These are phyloP conservation scores for Dendrolimus houi DNA, from an alignment of 2,888 invertebrate genomes.

Conservation along the genomic window DNA sequence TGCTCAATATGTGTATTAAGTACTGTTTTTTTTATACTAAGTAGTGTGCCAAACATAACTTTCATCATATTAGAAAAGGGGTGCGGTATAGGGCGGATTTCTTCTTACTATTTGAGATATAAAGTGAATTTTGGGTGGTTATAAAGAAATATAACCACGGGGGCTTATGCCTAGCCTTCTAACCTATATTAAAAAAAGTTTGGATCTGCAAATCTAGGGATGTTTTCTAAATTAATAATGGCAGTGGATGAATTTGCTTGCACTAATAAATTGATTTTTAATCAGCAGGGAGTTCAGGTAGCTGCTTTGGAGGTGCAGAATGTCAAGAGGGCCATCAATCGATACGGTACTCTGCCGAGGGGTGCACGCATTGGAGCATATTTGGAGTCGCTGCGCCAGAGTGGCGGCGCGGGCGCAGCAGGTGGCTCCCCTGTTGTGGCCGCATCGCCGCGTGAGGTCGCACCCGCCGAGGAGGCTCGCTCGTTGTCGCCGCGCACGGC, in stretches of 20 bases:
- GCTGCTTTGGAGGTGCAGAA: conserved; percentile 97
- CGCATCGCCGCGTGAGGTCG: conserved; percentile 69
- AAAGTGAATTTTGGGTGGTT: no score
- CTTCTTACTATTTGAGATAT: no score
- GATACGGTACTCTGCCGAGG: conserved; percentile 98
- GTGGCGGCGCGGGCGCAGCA: conserved; percentile 58
- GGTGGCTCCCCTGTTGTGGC: conserved; percentile 54
- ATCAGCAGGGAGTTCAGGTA: conserved; percentile 81
- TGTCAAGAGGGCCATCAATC: conserved; percentile 94
- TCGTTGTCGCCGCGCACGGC: conserved; percentile 81
- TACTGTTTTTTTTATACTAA: no score
- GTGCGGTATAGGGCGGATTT: no score
- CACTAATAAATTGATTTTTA: neutral
- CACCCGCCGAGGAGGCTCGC: conserved; percentile 58
- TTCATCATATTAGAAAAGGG: no score
- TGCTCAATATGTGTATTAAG: no score
- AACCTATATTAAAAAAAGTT: no score
- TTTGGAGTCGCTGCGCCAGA: conserved; percentile 93
- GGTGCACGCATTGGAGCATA: conserved; percentile 97
- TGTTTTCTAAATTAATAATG: neutral
- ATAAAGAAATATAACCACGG: no score
- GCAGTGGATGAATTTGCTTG: neutral
- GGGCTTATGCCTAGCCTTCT: no score
- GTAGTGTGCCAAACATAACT: no score
- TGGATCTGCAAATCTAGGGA: no score